These are phyloP conservation scores for Rhodeus uyekii DNA, from an alignment of 2,797 vertebrate species.

Conservation along the genomic window DNA sequence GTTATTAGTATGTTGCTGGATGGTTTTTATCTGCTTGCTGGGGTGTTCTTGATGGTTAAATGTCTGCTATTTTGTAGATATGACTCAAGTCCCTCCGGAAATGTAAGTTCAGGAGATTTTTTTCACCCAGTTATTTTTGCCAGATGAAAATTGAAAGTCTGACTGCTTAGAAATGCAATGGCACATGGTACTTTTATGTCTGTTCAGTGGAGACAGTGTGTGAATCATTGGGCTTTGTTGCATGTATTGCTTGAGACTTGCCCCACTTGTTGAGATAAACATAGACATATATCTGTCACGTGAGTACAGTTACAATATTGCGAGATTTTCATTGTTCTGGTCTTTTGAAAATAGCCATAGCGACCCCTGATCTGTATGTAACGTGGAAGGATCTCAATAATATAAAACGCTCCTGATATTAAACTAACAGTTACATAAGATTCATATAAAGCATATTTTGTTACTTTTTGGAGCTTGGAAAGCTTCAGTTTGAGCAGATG, in stretches of 20 bases:
- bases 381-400: too few relatives aligned
- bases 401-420: too few relatives aligned
- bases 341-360: slow-evolving; percentile 20
- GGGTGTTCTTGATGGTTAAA: not conserved
- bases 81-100: not conserved
- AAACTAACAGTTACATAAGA: too few relatives aligned
- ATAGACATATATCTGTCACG: not conserved
- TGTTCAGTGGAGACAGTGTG: not conserved
- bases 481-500: too few relatives aligned
- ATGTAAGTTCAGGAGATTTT: not conserved
- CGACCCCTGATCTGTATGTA: too few relatives aligned
- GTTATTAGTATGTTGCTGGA: not conserved
- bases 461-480: too few relatives aligned
- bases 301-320: not conserved
- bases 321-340: slow-evolving; percentile 35
- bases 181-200: not conserved
- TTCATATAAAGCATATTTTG: too few relatives aligned
- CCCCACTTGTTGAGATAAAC: not conserved
- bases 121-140: not conserved
- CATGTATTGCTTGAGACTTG: not conserved
- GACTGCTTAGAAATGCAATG: not conserved
- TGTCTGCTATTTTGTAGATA: not conserved
- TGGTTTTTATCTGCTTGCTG: not conserved
- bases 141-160: not conserved
- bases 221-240: not conserved